These are phyloP conservation scores for Drosophila quinaria DNA, from an alignment of 2,888 invertebrate species.

Conservation along the genomic window DNA sequence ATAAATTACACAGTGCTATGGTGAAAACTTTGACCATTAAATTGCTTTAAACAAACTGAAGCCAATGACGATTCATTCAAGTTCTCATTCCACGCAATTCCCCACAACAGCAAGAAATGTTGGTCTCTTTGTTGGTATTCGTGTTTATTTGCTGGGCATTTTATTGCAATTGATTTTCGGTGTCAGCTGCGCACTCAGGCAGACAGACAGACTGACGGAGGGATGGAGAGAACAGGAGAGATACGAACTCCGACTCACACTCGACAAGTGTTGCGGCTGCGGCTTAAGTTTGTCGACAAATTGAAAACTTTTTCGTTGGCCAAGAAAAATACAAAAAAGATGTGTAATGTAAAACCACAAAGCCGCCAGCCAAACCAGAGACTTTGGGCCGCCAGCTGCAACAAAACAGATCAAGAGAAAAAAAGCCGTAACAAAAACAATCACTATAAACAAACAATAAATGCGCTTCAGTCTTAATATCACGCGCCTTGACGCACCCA, in stretches of 20 bases:
- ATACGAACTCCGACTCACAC: conserved; percentile 4
- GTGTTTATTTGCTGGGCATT: conserved; percentile 60
- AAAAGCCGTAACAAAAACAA: conserved; percentile 16
- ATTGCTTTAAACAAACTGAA: conserved; percentile 64
- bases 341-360: conserved; percentile 34
- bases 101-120: conserved; percentile 11
- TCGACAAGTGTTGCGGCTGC: conserved; percentile 74
- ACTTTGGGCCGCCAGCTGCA: conserved; percentile 49
- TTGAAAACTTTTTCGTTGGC: conserved; percentile 74
- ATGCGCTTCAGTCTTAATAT: conserved; percentile 31
- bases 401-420: conserved; percentile 4
- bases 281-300: conserved; percentile 79
- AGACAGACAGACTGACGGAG: conserved; percentile 20
- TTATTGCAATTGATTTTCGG: conserved; percentile 81
- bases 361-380: conserved; percentile 53
- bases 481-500: conserved; percentile 19
- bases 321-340: conserved; percentile 29
- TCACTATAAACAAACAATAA: conserved; percentile 26
- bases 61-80: conserved; percentile 51
- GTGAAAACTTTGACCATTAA: conserved; percentile 68
- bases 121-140: conserved; percentile 38
- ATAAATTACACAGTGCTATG: conserved; percentile 62
- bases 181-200: conserved; percentile 69
- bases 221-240: conserved; percentile 1
- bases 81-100: neutral